Evolutionary conservation across 2,888 invertebrate genomes (phyloP), one percentile per base, ranked within the genome.

Genomic region (Bellardia bayeri): DNA sequence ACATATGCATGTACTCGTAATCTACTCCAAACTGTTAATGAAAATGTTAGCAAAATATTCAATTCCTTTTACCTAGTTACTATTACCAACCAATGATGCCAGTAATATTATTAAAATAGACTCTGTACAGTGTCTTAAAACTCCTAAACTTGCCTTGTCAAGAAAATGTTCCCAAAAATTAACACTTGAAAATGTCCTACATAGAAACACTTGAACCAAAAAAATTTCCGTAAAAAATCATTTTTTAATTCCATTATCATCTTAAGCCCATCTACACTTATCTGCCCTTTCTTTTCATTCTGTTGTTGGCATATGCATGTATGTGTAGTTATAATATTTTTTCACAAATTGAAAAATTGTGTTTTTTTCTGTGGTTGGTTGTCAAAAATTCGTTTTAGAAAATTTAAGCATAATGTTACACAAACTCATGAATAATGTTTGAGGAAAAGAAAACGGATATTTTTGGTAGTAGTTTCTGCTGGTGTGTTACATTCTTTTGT

Each of bases 261-360:
- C 23, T 56, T 56, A 8, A 23, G 6, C 6, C 14, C 5, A n/a
- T 14, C n/a, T 51, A 45, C n/a, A 51, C 13, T 4, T 11, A 54
- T 54, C 6, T n/a, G 3, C n/a, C 51, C 51, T 9, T 23, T 56
- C 23, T 16, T 56, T n/a, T 58, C 37, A 14, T 42, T 42, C 5
- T 45, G 9, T 23, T 56, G 8, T 16, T 23, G 9, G 23, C 13
- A 51, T 13, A 2, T n/a, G n/a, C n/a, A n/a, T n/a, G n/a, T n/a
- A n/a, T 23, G 58, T 58, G 13, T 61, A 33, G 8, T 58, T 23
- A 58, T 13, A 30, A 51, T 11, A 23, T 58, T 33, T 61, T 37
- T 61, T 14, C n/a, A 72, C 58, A 84, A 79, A 84, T 79, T 66
- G 83, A 84, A 71, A 78, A 71, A 78, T 58, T 45, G 16, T 78